Percentiles rank a stretch among this genome's conserved stretches.
Evolutionary conservation across 2,113 vertebrate species (phyloP).

Genomic region (Oreotrochilus melanogaster): DNA sequence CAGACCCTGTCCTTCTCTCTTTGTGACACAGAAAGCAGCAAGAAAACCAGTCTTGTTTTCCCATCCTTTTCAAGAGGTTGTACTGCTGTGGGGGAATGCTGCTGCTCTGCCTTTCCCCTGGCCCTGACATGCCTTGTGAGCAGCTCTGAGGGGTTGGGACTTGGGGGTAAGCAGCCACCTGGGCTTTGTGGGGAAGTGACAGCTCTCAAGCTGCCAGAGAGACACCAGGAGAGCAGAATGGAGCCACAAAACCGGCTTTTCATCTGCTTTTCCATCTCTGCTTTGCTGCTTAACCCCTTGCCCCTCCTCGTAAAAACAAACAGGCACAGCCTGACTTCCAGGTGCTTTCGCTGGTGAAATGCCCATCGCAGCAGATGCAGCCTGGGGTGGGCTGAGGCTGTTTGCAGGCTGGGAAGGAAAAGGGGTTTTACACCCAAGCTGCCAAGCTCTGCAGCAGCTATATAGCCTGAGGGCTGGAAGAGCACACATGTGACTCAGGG

Average conservation of each 20-base stretch:
- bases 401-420: neutral
- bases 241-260: neutral
- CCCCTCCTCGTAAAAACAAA: neutral
- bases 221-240: neutral
- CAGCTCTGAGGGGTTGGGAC: neutral
- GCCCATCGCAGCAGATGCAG: neutral
- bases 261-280: neutral
- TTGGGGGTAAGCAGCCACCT: accelerated
- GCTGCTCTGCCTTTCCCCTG: neutral
- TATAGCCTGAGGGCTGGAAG: neutral
- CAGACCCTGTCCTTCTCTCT: neutral
- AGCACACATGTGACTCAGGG: neutral
- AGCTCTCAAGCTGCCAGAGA: neutral
- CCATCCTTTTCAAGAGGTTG: neutral
- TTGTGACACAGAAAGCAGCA: neutral
- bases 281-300: neutral
- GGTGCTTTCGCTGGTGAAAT: neutral
- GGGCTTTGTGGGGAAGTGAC: neutral
- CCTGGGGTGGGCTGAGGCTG: neutral
- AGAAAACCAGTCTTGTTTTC: neutral
- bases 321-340: neutral
- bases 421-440: neutral
- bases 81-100: neutral
- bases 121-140: accelerated
- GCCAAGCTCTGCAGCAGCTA: accelerated